Percentiles rank a stretch among this genome's conserved stretches.
These are phyloP conservation scores for Eolophus roseicapilla DNA, from an alignment of 2,113 vertebrate genomes.

Conservation along the genomic window DNA sequence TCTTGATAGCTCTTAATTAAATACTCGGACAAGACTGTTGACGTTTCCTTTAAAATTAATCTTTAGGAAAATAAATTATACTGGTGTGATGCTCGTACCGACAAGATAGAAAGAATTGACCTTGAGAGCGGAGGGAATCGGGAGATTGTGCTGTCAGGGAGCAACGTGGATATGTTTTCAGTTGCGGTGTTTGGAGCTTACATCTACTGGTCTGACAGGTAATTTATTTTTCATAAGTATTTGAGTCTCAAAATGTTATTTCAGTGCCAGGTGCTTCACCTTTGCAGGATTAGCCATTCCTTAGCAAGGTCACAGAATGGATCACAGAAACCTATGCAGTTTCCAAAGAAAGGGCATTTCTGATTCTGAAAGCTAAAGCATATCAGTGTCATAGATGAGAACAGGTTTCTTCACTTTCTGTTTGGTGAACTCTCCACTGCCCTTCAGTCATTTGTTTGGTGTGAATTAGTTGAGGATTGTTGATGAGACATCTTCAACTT, in stretches of 20 bases:
- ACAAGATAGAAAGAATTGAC: constrained; percentile 99
- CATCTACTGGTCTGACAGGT: constrained; percentile 99
- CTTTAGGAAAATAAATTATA: constrained; percentile 98
- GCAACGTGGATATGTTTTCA: constrained; percentile 98
- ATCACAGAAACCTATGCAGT: constrained; percentile 47
- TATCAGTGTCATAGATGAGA: constrained; percentile 57
- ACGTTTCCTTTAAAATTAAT: constrained; percentile 82
- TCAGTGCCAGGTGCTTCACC: constrained; percentile 75
- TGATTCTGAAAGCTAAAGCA: constrained; percentile 58
- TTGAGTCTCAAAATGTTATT: constrained; percentile 75
- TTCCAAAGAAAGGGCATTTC: constrained; percentile 52
- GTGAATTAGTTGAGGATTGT: constrained; percentile 73
- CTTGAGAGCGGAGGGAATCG: constrained; percentile 95
- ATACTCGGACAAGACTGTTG: constrained; percentile 57
- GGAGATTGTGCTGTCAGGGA: constrained; percentile 94
- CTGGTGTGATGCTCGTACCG: constrained; percentile 97
- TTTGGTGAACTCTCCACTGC: constrained; percentile 45
- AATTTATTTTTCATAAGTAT: constrained; percentile 92
- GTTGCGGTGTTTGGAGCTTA: constrained; percentile 97
- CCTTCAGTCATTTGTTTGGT: constrained; percentile 65
- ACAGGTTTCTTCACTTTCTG: constrained; percentile 34
- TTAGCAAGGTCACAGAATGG: constrained; percentile 70
- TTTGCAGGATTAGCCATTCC: constrained; percentile 77
- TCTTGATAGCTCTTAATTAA: constrained; percentile 63
- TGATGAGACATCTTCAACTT: constrained; percentile 70